Evolutionary conservation across 1,140 invertebrate genomes (phyloP), one percentile per base, ranked within the genome.

Genomic region (Drosophila watanabei): DNA sequence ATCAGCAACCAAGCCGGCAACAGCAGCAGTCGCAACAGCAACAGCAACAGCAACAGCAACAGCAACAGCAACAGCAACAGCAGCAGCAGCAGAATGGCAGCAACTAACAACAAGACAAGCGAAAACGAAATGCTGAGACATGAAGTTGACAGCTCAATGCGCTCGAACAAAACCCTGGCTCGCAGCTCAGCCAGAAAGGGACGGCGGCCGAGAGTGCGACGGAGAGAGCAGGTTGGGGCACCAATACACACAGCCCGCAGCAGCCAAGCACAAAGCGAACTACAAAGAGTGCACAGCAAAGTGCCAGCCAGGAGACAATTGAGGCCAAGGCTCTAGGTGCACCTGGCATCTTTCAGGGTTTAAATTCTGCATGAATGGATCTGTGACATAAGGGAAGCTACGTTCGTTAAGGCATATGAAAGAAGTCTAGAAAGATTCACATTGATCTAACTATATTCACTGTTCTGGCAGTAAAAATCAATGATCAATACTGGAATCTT

Each of bases 61-160:
- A n/a, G n/a, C n/a, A n/a, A n/a, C n/a, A n/a, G n/a, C n/a, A 79
- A n/a, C 66, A 62, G 18, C 75, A 80, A 10, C 64, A 78, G 4
- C 64, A 78, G 28, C 68, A 69, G n/a, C 59, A 69, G 8, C 48
- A 71, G 51, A 46, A 64, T 43, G 59, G 51, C 65, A 79, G 59
- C 60, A 63, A 33, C 61, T 57, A 80, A 49, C 78, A 61, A 57
- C 76, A 71, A 76, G 63, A 78, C 82, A 79, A 85, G 83, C 82
- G 86, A 90, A 87, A 89, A 90, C 82, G 82, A 89, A 89, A 89
- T 82, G 87, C 82, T 80, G 87, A 89, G 87, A 89, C 86, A 90
- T 89, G 86, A 90, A 90, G 86, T 89, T 89, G 86, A 89, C 86
- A 89, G 86, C 86, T 89, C 86, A 90, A 89, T 89, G 86, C 86